Conservation (phyloP, 1,140 invertebrate genomes). For the Zaprionus davidi region DNA sequence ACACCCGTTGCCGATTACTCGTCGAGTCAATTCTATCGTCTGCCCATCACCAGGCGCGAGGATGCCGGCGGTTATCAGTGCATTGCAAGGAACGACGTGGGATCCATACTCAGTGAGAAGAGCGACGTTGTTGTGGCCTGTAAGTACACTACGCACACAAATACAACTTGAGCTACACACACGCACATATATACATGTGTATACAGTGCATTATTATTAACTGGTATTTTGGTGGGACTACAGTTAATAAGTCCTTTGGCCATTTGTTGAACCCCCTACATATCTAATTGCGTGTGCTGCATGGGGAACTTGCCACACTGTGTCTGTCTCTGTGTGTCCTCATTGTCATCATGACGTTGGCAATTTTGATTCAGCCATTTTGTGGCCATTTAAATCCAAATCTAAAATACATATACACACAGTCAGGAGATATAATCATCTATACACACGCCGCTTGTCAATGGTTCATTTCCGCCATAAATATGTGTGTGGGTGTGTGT, state of each 20-base stretch:
- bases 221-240: not conserved
- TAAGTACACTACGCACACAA: slow-evolving; percentile 86
- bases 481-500: not conserved
- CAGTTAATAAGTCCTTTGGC: not conserved
- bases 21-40: slow-evolving; percentile 92
- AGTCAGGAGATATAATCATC: not conserved
- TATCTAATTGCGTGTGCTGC: not conserved
- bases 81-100: slow-evolving; percentile 94
- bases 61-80: slow-evolving; percentile 96
- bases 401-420: not conserved
- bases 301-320: not conserved
- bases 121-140: slow-evolving; percentile 94
- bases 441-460: not conserved
- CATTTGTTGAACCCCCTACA: not conserved
- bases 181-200: not conserved
- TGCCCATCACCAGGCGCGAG: slow-evolving; percentile 90
- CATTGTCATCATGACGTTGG: not conserved
- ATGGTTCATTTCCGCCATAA: slow-evolving; percentile 7
- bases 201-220: not conserved
- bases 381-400: slow-evolving; percentile 5
- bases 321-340: not conserved
- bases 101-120: slow-evolving; percentile 95
- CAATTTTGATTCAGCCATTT: slow-evolving; percentile 3
- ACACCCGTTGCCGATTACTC: slow-evolving; percentile 89
- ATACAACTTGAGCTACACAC: not conserved